Percentiles rank a stretch among this genome's conserved stretches.
Conservation (phyloP, 2,113 vertebrate species). For the Lasiurus cinereus region DNA sequence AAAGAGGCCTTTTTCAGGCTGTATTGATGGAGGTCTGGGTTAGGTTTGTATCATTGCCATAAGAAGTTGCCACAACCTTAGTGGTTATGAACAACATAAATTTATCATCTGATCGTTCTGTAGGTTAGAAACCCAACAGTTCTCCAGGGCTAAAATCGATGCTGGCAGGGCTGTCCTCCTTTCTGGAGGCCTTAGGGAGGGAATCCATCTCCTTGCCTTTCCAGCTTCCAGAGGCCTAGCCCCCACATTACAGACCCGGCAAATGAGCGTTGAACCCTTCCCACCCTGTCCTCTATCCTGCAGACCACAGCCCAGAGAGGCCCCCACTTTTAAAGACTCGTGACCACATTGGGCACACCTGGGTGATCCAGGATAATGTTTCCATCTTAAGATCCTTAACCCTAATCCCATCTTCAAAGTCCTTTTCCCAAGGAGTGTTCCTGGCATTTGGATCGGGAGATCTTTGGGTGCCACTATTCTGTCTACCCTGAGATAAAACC, state of each 20-base stretch:
- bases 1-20: neutral
- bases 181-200: neutral
- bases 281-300: fast-evolving
- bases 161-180: too few species aligned
- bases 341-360: neutral
- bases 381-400: neutral
- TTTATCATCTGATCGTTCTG: neutral
- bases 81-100: neutral
- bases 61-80: neutral
- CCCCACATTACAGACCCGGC: neutral
- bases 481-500: neutral
- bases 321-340: neutral
- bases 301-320: neutral
- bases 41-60: neutral
- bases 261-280: fast-evolving
- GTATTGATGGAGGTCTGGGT: neutral
- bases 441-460: fast-evolving
- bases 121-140: neutral
- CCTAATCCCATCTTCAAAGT: neutral
- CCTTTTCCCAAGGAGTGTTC: neutral
- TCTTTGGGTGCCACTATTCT: neutral
- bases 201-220: neutral
- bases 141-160: neutral
- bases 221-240: neutral
- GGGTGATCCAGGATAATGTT: neutral